phyloP scores from a whole-genome alignment of 2,113 vertebrate genomes.

The Lathamus discolor region DNA sequence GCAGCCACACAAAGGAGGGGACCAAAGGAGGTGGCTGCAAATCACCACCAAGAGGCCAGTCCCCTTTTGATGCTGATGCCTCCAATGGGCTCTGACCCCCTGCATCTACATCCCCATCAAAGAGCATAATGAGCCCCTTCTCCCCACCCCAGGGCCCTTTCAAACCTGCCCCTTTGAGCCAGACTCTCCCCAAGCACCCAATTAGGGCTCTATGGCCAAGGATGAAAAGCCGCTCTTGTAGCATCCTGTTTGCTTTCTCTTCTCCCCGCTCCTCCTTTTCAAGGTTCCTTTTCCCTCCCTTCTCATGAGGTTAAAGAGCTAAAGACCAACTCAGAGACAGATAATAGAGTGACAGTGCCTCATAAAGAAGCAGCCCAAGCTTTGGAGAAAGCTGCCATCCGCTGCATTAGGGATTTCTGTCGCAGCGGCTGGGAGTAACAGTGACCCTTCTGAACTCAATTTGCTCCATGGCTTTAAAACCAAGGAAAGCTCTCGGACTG shows the following conservation, averaged over 20 bases:
- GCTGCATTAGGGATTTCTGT: slow-evolving; percentile 60
- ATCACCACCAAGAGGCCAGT: accelerated
- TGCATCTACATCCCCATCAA: accelerated
- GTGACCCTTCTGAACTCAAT: slow-evolving; percentile 78
- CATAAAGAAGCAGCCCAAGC: slow-evolving; percentile 67
- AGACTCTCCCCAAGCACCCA: background rate
- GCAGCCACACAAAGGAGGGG: background rate
- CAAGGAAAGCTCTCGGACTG: slow-evolving; percentile 52
- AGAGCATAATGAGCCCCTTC: background rate
- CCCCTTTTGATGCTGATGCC: accelerated
- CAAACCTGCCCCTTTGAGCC: background rate
- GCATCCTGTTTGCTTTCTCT: background rate
- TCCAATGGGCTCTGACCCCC: background rate
- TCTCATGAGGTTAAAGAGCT: slow-evolving; percentile 73
- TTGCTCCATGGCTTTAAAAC: slow-evolving; percentile 66
- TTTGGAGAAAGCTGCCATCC: background rate
- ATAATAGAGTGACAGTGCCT: slow-evolving; percentile 75
- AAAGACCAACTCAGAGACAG: slow-evolving; percentile 71
- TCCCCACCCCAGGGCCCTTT: background rate
- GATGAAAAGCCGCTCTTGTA: slow-evolving; percentile 7
- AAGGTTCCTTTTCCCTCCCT: slow-evolving; percentile 20
- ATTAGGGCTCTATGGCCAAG: background rate
- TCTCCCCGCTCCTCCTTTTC: background rate
- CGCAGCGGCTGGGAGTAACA: slow-evolving; percentile 44
- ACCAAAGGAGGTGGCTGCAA: background rate